These are phyloP conservation scores for Microtus richardsoni DNA, from an alignment of 2,113 vertebrate genomes.

Conservation along the genomic window DNA sequence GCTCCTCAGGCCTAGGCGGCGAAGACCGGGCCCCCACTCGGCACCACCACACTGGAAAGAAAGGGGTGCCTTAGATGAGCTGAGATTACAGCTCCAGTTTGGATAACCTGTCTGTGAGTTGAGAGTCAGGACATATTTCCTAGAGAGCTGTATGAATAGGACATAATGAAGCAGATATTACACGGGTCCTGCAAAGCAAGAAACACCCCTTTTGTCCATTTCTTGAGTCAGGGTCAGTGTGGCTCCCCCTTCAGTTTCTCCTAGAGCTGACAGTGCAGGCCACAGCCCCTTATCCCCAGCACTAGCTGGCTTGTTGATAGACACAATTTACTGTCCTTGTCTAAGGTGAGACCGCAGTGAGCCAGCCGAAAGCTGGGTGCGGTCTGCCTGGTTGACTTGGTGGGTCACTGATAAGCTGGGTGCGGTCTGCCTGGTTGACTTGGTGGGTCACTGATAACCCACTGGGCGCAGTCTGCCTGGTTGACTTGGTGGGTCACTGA, in stretches of 20 bases:
- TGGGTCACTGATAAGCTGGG: no score
- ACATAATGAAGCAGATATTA: not conserved
- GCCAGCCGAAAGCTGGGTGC: not conserved
- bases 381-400: not conserved
- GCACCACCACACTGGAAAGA: not conserved
- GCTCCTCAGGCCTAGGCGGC: not conserved
- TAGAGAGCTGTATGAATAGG: not conserved
- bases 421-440: not conserved
- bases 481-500: no score
- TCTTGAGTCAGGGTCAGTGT: not conserved
- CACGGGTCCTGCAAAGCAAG: not conserved
- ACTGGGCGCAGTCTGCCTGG: not conserved
- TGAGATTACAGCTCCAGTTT: not conserved
- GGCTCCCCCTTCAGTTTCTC: not conserved
- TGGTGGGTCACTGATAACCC: no score
- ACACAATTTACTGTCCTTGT: not conserved
- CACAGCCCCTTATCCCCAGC: not conserved
- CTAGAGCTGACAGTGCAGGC: not conserved
- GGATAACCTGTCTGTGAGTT: not conserved
- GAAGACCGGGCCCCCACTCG: not conserved
- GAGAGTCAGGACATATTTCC: not conserved
- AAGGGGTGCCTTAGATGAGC: not conserved
- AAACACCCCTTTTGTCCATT: not conserved
- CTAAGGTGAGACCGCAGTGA: not conserved
- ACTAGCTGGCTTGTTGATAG: not conserved